These are phyloP conservation scores for Columba livia DNA, from an alignment of 2,113 vertebrate genomes.

Conservation along the genomic window DNA sequence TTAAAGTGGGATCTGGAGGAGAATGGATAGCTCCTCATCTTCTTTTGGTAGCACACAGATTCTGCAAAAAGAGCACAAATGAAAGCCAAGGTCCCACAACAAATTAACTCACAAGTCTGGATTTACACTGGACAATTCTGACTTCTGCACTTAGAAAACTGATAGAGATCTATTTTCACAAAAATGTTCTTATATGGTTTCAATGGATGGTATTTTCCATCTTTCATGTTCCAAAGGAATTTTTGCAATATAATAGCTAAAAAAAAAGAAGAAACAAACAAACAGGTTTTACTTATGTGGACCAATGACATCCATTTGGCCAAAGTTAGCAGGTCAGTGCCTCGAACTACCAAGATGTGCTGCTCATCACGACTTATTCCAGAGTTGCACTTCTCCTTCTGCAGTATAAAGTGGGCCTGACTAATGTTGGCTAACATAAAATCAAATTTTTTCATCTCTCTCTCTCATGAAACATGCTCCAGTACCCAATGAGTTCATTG, in stretches of 20 bases:
- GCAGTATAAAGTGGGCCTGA: background rate
- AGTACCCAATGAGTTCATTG: background rate
- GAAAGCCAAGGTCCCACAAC: background rate
- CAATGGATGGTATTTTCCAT: background rate
- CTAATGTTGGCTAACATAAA: background rate
- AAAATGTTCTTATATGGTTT: background rate
- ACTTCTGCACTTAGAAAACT: background rate
- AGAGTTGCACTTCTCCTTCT: background rate
- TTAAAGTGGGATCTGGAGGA: background rate
- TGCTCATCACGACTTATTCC: background rate
- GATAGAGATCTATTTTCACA: background rate
- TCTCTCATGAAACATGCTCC: background rate
- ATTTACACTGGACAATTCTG: background rate
- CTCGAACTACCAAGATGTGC: background rate
- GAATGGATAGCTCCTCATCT: background rate
- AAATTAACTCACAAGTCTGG: background rate
- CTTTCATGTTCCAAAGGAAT: background rate
- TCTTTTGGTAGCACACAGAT: background rate
- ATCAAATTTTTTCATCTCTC: background rate
- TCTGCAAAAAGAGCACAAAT: background rate
- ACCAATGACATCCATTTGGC: background rate
- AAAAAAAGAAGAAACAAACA: background rate
- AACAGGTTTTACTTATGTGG: background rate
- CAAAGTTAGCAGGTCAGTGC: background rate
- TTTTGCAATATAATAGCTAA: background rate